phyloP scores from a whole-genome alignment of 2,113 vertebrate genomes.

The Opisthocomus hoazin region DNA sequence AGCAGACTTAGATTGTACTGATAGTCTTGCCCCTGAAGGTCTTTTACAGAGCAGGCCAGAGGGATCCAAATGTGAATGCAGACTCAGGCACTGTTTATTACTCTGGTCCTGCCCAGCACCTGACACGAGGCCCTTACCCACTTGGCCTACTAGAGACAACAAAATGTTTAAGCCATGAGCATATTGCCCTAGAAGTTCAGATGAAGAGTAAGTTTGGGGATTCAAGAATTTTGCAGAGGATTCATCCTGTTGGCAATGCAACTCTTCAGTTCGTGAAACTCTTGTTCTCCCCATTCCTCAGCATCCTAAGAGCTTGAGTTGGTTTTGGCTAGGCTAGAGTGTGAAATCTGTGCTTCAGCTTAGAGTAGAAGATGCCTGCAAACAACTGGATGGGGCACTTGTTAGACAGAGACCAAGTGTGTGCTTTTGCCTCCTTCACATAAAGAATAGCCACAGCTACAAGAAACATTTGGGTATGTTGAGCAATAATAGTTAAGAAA shows the following conservation, averaged over 20 bases:
- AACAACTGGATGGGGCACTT: background rate
- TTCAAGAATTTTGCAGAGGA: background rate
- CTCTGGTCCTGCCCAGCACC: background rate
- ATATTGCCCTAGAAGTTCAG: background rate
- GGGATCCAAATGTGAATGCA: background rate
- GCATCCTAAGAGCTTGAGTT: background rate
- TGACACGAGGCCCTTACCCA: background rate
- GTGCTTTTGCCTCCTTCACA: background rate
- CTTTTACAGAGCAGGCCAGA: background rate
- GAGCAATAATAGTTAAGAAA: background rate
- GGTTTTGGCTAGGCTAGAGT: background rate
- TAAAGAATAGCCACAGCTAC: background rate
- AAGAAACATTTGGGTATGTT: background rate
- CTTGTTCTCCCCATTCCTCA: background rate
- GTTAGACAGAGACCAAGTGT: background rate
- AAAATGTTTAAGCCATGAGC: background rate
- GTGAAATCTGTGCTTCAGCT: background rate
- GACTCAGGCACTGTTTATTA: background rate
- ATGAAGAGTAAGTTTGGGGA: background rate
- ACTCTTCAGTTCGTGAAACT: background rate
- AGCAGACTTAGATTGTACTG: background rate
- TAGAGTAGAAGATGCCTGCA: background rate
- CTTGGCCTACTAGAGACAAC: background rate
- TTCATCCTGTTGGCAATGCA: background rate
- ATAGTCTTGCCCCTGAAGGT: background rate